Evolutionary conservation across 2,113 vertebrate species (phyloP), one percentile per base, ranked within the genome.

Genomic region (Pollimyrus isidori): DNA sequence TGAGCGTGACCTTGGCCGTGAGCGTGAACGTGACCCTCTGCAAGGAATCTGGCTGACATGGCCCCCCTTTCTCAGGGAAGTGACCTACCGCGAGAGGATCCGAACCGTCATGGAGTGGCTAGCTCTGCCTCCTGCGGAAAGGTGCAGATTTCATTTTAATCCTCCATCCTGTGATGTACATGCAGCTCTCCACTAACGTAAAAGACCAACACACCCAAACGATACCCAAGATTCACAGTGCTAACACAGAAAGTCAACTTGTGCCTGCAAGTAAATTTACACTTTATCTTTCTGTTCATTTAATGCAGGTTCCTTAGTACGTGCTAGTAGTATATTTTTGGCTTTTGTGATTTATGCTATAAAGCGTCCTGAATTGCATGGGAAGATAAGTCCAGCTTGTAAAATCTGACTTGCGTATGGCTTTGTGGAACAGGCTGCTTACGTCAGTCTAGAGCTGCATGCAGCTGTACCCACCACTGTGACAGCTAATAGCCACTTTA

Each of bases 41-140:
- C 35, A n/a, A n/a, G 15, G 49, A 65, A 30, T 23, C 7, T n/a
- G 87, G 69, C 86, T 0, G 11, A 53, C 50, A 82, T 58, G 2
- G 80, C 87, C 89, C 0, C 35, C 4, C 87, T 15, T 80, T 19
- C n/a, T 23, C 89, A 96, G 96, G 89, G 45, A 0, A 0, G 35
- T 94, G 53, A 0, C 39, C 1, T 95, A 95, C 91, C 92, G 95
- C 83, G 17, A 49, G 15, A 94, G 96, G 88, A 52, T 96, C 86
- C 48, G 82, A 0, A 93, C 91, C 0, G 0, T 96, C 52, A 48
- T 96, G 1, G 46, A 94, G 2, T 96, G 96, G 96, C 92, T 96
- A 58, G 56, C 56, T 91, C 92, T 96, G 90, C 93, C 95, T 50
- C n/a, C 93, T 21, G 92, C 10, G 58, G 3, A 95, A 92, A 95